A percentile compares a stretch with the other conserved stretches of the same genome.
Conservation (phyloP, 2,888 invertebrate genomes). For the Tubulanus polymorphus region DNA sequence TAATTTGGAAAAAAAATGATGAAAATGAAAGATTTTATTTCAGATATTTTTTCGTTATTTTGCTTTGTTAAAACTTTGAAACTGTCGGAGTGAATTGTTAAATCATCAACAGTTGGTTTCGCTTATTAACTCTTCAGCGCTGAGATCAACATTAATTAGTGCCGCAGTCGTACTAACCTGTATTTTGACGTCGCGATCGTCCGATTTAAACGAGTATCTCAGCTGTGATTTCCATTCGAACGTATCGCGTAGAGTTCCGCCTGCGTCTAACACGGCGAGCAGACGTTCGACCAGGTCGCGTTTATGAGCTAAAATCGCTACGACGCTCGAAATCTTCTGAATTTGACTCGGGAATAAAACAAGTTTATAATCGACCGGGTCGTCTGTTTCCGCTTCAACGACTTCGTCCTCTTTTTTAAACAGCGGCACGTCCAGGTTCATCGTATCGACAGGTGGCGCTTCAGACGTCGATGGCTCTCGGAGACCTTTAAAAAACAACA, state of each 20-base stretch:
- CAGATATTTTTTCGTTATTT: neutral
- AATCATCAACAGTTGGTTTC: too few relatives aligned
- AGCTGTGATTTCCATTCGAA: constrained; percentile 42
- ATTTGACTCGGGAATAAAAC: constrained; percentile 47
- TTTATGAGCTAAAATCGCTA: constrained; percentile 39
- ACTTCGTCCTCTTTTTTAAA: constrained; percentile 17
- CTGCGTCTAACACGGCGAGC: neutral
- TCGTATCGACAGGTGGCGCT: constrained; percentile 42
- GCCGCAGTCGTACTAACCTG: neutral
- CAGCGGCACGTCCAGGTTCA: constrained; percentile 29
- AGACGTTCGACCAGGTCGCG: constrained; percentile 27
- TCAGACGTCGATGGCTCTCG: constrained; percentile 30
- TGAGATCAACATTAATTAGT: neutral
- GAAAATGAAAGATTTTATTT: neutral
- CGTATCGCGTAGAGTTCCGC: neutral
- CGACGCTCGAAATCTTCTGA: constrained; percentile 39
- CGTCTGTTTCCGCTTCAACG: constrained; percentile 18
- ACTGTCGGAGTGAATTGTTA: too few relatives aligned
- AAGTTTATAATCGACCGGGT: constrained; percentile 29
- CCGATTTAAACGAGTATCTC: constrained; percentile 16
- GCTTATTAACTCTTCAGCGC: too few relatives aligned
- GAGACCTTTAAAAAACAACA: neutral
- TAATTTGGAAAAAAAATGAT: neutral
- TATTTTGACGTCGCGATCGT: constrained; percentile 24
- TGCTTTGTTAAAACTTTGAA: too few relatives aligned